Conservation (phyloP, 1,140 invertebrate species). For the Pogonomyrmex californicus region DNA sequence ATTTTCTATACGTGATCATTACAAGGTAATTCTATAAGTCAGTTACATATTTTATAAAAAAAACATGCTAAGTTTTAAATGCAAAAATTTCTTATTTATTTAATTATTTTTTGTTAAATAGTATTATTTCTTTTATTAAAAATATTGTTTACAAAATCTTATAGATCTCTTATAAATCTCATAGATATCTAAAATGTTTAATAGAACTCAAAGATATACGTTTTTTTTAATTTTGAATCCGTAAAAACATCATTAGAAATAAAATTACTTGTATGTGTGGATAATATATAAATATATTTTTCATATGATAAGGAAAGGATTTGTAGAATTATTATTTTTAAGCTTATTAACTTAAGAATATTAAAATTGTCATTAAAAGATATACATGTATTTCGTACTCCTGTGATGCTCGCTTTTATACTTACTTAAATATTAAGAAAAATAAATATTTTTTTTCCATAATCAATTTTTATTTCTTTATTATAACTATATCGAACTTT, state of each 20-base stretch:
- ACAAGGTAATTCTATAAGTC: neutral
- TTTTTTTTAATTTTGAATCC: neutral
- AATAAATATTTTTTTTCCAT: neutral
- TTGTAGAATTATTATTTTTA: neutral
- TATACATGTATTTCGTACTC: neutral
- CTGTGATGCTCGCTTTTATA: neutral
- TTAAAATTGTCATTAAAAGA: neutral
- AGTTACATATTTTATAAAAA: neutral
- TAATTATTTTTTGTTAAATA: neutral
- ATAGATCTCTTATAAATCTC: neutral
- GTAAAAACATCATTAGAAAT: neutral
- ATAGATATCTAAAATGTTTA: neutral
- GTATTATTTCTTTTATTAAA: neutral
- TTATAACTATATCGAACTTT: slow-evolving; percentile 22
- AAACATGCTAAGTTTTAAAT: neutral
- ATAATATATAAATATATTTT: neutral
- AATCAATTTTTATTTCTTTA: neutral
- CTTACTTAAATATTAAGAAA: slow-evolving; percentile 17
- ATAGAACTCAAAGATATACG: neutral
- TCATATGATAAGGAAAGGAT: neutral
- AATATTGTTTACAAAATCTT: neutral
- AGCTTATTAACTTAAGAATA: neutral
- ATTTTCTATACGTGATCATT: neutral
- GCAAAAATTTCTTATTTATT: neutral
- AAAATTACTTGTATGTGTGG: neutral